Conservation (phyloP, 1,140 invertebrate genomes). For the Pseudoatta argentina region DNA sequence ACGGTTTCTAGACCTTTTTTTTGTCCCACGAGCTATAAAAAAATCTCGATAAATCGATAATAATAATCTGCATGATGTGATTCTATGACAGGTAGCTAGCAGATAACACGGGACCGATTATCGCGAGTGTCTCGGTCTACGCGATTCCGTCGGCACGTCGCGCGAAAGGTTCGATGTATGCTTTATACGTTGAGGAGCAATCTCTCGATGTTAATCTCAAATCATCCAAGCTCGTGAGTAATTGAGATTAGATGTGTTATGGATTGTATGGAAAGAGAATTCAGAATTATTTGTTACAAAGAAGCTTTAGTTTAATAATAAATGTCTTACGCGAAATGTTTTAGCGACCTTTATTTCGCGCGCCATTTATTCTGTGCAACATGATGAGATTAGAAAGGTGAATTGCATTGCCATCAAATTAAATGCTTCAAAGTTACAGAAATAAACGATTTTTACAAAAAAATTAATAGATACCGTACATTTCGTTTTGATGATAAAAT, state of each 20-base stretch:
- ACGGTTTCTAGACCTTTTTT: neutral
- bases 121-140: neutral
- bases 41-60: neutral
- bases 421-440: neutral
- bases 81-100: neutral
- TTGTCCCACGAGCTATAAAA: neutral
- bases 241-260: neutral
- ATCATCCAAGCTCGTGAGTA: neutral
- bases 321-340: neutral
- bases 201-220: slow-evolving; percentile 1
- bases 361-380: neutral
- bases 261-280: neutral
- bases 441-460: slow-evolving; percentile 10
- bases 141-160: neutral
- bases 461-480: neutral
- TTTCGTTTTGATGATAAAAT: neutral
- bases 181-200: neutral
- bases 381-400: neutral
- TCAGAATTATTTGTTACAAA: neutral
- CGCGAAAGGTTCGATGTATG: neutral
- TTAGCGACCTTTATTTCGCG: slow-evolving; percentile 18
- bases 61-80: slow-evolving; percentile 25
- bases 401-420: neutral
- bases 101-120: slow-evolving; percentile 23
- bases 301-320: neutral